Evolutionary conservation across 2,113 vertebrate genomes (phyloP).

Genomic region (Oncorhynchus nerka): DNA sequence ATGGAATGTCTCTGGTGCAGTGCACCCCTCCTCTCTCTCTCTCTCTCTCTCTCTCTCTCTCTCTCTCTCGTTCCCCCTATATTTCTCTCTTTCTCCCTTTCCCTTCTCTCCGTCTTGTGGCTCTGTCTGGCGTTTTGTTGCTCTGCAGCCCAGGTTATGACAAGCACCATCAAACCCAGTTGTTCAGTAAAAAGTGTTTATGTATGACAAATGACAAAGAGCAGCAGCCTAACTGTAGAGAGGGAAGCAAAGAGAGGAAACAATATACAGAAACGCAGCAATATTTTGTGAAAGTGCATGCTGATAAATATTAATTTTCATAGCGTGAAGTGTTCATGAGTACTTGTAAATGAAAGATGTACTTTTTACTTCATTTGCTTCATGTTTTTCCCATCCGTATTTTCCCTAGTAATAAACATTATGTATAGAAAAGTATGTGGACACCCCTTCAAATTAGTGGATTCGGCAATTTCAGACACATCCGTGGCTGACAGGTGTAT

Average conservation of each 20-base stretch:
- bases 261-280: background rate
- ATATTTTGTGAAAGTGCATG: background rate
- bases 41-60: background rate
- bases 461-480: too few relatives aligned
- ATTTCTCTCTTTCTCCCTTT: background rate
- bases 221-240: slow-evolving; percentile 36
- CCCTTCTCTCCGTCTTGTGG: background rate
- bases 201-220: slow-evolving; percentile 49
- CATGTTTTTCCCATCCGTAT: background rate
- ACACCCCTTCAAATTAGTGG: too few relatives aligned
- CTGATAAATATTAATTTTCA: too few relatives aligned
- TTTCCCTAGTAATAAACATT: too few relatives aligned
- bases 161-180: slow-evolving; percentile 53
- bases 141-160: slow-evolving; percentile 51
- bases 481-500: too few relatives aligned
- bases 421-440: too few relatives aligned
- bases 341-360: background rate
- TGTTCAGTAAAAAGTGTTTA: slow-evolving; percentile 44
- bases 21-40: background rate
- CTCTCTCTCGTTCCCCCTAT: background rate
- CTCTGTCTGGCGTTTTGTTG: slow-evolving; percentile 20
- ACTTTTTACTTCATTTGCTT: too few relatives aligned
- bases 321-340: background rate
- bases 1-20: slow-evolving; percentile 51
- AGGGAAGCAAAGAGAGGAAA: background rate